These are phyloP conservation scores for Myathropa florea DNA, from an alignment of 2,888 invertebrate genomes.

Conservation along the genomic window DNA sequence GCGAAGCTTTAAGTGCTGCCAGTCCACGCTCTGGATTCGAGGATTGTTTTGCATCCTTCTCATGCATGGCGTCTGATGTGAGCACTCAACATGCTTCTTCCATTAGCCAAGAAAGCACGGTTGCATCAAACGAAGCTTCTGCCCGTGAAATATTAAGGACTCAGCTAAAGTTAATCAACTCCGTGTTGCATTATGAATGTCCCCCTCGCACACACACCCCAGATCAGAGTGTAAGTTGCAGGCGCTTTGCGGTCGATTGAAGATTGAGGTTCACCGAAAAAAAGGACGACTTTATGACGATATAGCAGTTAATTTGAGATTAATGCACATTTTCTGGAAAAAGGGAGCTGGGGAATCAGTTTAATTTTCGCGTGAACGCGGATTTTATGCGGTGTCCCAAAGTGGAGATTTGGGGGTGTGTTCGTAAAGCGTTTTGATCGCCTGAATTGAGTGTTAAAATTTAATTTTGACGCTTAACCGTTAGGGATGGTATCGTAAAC, in stretches of 20 bases:
- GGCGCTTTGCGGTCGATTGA: neutral
- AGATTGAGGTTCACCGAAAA: neutral
- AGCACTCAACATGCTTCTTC: constrained; percentile 54
- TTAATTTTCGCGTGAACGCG: constrained; percentile 49
- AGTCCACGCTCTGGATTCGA: neutral
- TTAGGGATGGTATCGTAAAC: constrained; percentile 50
- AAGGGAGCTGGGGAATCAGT: constrained; percentile 22
- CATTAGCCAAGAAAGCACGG: constrained; percentile 52
- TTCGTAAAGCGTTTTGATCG: constrained; percentile 32
- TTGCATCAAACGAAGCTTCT: neutral
- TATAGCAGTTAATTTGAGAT: constrained; percentile 55
- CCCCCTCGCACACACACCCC: neutral
- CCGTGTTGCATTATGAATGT: constrained; percentile 60
- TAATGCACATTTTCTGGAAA: constrained; percentile 49
- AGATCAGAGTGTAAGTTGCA: no score
- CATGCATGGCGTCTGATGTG: neutral
- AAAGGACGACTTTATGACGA: constrained; percentile 20
- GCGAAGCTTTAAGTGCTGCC: neutral
- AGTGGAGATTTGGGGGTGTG: constrained; percentile 42
- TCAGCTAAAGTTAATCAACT: constrained; percentile 67
- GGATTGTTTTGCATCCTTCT: constrained; percentile 12
- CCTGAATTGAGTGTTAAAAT: constrained; percentile 61
- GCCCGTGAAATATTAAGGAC: constrained; percentile 51
- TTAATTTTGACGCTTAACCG: constrained; percentile 61
- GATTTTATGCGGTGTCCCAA: constrained; percentile 53